Base-by-base conservation (phyloP, 2,888 invertebrate species). In the Athripsodes cinereus region DNA sequence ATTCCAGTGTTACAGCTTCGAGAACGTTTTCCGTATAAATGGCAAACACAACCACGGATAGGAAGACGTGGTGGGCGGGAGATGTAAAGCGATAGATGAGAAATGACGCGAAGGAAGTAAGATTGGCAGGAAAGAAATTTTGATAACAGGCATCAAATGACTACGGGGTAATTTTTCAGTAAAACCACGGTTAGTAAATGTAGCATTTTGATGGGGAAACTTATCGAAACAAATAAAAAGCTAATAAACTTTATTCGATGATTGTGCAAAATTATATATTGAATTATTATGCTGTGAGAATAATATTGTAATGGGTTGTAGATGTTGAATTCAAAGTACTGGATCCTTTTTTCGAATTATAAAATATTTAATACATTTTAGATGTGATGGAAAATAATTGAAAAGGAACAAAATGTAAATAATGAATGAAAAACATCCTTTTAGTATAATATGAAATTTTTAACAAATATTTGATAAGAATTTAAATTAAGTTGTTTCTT, bases 41-140 rank as follows among this genome's bases (percentile, higher is more conserved):
- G 13, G 16, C 44, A 26, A 26, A 26, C 26, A 26, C 26, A 10
- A n/a, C n/a, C 8, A 44, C 13, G 44, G 13, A 44, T 18, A 13
- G 44, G 44, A 44, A 18, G 44, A 44, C 16, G 10, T 10, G 13
- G 44, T 44, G 44, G 44, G 44, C 5, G 18, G n/a, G 13, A 44
- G 44, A 16, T 44, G 3, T 44, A 5, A 44, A 13, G 5, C n/a
- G 44, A 44, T 47, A 47, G 47, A 47, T 47, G 20, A n/a, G 47
- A 47, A 47, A 20, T 47, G 47, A 47, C 21, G 47, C 6, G 47
- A 47, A 40, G 40, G 40, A 40, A 40, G 40, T 40, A 13, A n/a
- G 40, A 40, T 40, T 40, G 40, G 40, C 40, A 40, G 40, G 40
- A 13, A n/a, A 16, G 40, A 40, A 5, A 26, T 26, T 26, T 26